Evolutionary conservation across 2,888 invertebrate species (phyloP).

Genomic region (Harmothoe impar): DNA sequence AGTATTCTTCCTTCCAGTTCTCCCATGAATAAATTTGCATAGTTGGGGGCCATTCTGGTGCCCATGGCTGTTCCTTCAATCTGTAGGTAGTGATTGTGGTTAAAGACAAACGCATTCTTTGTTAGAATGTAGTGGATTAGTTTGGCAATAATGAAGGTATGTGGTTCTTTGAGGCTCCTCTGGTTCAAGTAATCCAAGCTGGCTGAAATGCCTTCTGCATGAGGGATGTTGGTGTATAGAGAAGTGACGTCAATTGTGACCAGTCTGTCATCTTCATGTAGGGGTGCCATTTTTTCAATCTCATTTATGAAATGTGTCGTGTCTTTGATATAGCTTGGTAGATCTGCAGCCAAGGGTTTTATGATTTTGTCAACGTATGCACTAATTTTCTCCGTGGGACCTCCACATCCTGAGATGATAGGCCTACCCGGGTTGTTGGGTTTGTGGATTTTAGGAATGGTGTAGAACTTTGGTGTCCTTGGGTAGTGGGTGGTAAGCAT

Average conservation of each 20-base stretch:
- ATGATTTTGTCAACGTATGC: neutral
- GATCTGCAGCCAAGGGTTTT: neutral
- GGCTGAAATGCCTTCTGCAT: neutral
- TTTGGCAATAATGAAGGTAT: neutral
- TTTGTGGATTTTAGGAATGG: neutral
- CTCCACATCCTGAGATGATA: too few species aligned
- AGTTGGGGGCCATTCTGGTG: constrained; percentile 13
- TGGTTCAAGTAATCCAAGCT: neutral
- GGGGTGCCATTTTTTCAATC: neutral
- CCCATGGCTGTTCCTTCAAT: neutral
- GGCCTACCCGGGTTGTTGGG: neutral
- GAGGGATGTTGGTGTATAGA: neutral
- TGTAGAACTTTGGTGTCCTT: neutral
- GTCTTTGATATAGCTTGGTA: constrained; percentile 9
- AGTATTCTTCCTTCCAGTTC: neutral
- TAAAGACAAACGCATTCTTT: neutral
- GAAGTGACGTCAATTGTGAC: neutral
- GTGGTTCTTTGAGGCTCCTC: neutral
- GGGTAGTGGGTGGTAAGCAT: neutral
- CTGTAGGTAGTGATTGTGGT: neutral
- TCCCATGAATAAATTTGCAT: constrained; percentile 8
- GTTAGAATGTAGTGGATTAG: neutral
- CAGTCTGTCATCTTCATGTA: neutral
- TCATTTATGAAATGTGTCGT: too few species aligned
- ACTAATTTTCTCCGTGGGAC: too few species aligned